Percentiles rank a stretch among this genome's conserved stretches.
Evolutionary conservation across 2,797 vertebrate species (phyloP).

Genomic region (Synaphobranchus kaupii): DNA sequence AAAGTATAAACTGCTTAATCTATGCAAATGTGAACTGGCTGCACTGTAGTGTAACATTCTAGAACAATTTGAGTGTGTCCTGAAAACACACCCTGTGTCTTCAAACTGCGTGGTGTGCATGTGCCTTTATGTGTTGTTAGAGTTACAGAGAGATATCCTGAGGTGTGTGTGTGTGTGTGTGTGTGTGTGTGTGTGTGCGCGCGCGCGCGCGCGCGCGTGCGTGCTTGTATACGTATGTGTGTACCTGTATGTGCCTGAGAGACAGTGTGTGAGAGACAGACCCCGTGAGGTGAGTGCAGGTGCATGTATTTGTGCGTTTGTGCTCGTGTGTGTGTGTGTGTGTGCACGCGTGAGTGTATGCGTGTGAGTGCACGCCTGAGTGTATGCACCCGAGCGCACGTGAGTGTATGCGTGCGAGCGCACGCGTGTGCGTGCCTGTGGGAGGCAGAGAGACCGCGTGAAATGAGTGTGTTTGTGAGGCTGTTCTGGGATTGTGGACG

Average conservation of each 20-base stretch:
- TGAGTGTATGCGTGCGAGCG: neutral
- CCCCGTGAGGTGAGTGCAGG: neutral
- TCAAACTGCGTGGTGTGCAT: neutral
- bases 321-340: neutral
- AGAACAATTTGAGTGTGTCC: too few relatives aligned
- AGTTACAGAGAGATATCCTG: too few relatives aligned
- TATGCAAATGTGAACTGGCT: neutral
- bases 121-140: neutral
- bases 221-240: neutral
- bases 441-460: neutral
- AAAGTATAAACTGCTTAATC: neutral
- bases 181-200: neutral
- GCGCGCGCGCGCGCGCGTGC: neutral
- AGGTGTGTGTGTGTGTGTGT: neutral
- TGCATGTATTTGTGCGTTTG: neutral
- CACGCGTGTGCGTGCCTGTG: neutral
- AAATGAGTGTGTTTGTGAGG: slow-evolving; percentile 12
- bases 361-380: neutral
- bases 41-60: neutral
- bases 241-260: neutral
- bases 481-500: neutral
- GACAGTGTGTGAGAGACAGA: neutral
- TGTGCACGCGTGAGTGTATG: neutral
- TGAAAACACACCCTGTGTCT: too few relatives aligned
- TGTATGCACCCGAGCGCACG: neutral